Base-by-base conservation (phyloP, 2,888 invertebrate genomes). In the Uloborus plumipes region DNA sequence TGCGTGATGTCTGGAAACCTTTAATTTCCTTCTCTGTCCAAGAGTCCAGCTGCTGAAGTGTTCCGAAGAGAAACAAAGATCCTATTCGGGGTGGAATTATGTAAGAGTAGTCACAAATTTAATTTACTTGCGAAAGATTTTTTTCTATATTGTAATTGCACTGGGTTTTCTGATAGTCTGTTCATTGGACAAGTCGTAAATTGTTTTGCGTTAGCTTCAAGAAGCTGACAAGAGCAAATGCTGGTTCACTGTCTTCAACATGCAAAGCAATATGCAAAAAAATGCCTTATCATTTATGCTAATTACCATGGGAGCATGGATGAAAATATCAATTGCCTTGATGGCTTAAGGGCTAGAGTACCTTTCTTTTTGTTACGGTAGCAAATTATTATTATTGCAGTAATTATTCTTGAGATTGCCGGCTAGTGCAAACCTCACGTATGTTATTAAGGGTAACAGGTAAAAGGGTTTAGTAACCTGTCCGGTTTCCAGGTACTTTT, bases 91-190 rank as follows among this genome's bases (percentile, higher is more conserved):
- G n/a, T n/a, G n/a, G n/a, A n/a, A n/a, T n/a, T n/a, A n/a, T n/a
- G n/a, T n/a, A n/a, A n/a, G n/a, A n/a, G n/a, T n/a, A n/a, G n/a
- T n/a, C n/a, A n/a, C n/a, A n/a, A n/a, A n/a, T n/a, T n/a, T n/a
- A n/a, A 39, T 7, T n/a, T 11, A 53, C 76, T 69, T 67, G 2
- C 61, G 31, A 51, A 69, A 76, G 67, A 67, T 76, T 76, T 51
- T 51, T 50, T 76, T 39, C 66, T 26, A n/a, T n/a, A n/a, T n/a
- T n/a, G n/a, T n/a, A n/a, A n/a, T n/a, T n/a, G n/a, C n/a, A n/a
- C n/a, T n/a, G n/a, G n/a, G n/a, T 61, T 16, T 13, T 26, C 39
- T 39, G n/a, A n/a, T 47, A 15, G 9, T 14, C 14, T 16, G 31
- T 39, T 49, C 65, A 39, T 11, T 39, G 11, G 11, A 39, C 3